phyloP scores from a whole-genome alignment of 2,888 invertebrate species.

The Xylophagus ater region DNA sequence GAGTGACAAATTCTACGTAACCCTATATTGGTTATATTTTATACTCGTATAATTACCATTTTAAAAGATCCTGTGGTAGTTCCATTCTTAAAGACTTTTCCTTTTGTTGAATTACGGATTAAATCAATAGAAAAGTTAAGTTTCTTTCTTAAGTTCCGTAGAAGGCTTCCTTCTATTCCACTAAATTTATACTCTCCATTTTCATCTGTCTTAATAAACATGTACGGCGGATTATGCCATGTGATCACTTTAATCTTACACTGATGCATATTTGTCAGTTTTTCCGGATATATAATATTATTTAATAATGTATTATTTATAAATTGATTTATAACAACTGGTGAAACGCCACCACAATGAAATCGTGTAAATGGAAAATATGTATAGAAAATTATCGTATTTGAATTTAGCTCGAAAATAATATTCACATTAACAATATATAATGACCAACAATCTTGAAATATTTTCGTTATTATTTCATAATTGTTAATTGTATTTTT shows the following conservation, averaged over 20 bases:
- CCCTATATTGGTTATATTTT: no score
- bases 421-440: conserved; percentile 3
- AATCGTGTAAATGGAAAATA: conserved; percentile 4
- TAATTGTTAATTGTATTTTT: neutral
- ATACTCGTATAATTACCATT: conserved; percentile 5
- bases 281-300: conserved; percentile 5
- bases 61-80: conserved; percentile 11
- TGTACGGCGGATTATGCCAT: conserved; percentile 9
- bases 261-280: conserved; percentile 10
- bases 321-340: neutral
- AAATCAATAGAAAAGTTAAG: conserved; percentile 6
- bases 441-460: neutral
- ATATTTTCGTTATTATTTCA: neutral
- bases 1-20: no score
- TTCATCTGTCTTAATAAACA: neutral
- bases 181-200: neutral
- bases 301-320: neutral
- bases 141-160: conserved; percentile 10
- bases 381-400: neutral
- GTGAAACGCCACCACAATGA: neutral
- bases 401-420: neutral
- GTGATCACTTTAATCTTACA: conserved; percentile 7
- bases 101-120: conserved; percentile 2
- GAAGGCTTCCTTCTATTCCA: conserved; percentile 16
- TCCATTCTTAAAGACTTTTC: conserved; percentile 10